Conservation (phyloP, 2,113 vertebrate species). For the Sinocyclocheilus anophthalmus region DNA sequence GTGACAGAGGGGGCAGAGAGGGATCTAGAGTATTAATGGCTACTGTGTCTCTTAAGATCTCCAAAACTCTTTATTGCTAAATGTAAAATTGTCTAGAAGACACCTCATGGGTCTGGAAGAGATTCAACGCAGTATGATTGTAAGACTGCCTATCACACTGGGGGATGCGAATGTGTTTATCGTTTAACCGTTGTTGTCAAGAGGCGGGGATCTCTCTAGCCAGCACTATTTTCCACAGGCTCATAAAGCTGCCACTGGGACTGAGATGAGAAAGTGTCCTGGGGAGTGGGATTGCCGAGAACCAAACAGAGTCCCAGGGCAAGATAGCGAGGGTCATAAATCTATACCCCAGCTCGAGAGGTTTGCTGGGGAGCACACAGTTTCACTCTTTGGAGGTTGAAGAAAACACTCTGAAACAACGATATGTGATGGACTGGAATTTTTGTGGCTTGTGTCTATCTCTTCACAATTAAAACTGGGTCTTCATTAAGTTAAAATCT, state of each 20-base stretch:
- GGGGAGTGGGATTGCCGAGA: slow-evolving; percentile 33
- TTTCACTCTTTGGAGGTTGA: slow-evolving; percentile 32
- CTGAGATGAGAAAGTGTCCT: slow-evolving; percentile 58
- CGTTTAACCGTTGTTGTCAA: slow-evolving; percentile 32
- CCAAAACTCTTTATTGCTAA: slow-evolving; percentile 10
- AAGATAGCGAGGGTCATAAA: slow-evolving; percentile 54
- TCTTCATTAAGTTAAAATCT: neutral
- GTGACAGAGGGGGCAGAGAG: slow-evolving; percentile 42
- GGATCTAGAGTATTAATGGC: slow-evolving; percentile 23
- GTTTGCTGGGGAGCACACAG: slow-evolving; percentile 23
- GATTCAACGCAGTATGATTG: neutral
- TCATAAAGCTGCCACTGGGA: slow-evolving; percentile 72
- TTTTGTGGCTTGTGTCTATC: neutral
- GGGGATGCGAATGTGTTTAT: slow-evolving; percentile 42
- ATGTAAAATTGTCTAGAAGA: slow-evolving; percentile 4
- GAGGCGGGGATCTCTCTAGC: slow-evolving; percentile 62
- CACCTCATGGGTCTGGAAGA: slow-evolving; percentile 10
- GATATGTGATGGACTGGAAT: slow-evolving; percentile 45
- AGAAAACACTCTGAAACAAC: slow-evolving; percentile 42
- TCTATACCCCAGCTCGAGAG: slow-evolving; percentile 44
- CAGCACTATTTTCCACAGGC: slow-evolving; percentile 66
- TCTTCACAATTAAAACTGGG: neutral
- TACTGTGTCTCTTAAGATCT: neutral
- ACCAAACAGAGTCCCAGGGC: slow-evolving; percentile 44
- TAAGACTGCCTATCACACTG: neutral